phyloP scores from a whole-genome alignment of 2,113 vertebrate genomes.

The Brachyhypopomus occidentalis region DNA sequence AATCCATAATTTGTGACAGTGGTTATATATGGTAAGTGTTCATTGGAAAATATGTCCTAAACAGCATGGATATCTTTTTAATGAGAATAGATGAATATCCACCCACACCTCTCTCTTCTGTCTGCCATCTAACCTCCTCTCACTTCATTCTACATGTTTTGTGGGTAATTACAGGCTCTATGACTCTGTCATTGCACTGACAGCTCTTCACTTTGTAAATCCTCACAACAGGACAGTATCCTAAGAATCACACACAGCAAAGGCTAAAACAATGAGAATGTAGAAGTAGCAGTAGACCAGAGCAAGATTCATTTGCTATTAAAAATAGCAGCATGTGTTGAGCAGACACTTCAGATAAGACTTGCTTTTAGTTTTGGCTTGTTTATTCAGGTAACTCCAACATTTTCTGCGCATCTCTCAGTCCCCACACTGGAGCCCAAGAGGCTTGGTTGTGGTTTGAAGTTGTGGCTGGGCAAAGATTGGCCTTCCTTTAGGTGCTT shows the following conservation, averaged over 20 bases:
- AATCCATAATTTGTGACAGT: no score
- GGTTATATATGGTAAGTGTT: no score
- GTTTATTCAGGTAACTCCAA: slow-evolving; percentile 41
- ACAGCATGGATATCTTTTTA: background rate
- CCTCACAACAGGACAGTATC: background rate
- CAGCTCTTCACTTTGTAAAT: slow-evolving; percentile 5
- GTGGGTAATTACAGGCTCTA: slow-evolving; percentile 16
- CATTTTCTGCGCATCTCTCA: slow-evolving; percentile 36
- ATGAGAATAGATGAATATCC: background rate
- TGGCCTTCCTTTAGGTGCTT: slow-evolving; percentile 70
- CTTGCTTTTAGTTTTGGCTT: slow-evolving; percentile 11
- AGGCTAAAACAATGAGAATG: background rate
- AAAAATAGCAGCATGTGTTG: background rate
- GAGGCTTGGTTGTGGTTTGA: slow-evolving; percentile 5
- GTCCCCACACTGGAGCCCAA: slow-evolving; percentile 35
- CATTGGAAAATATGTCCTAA: no score
- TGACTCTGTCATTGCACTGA: background rate
- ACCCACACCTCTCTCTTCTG: slow-evolving; percentile 35
- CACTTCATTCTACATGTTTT: background rate
- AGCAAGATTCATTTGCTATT: background rate
- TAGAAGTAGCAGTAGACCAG: background rate
- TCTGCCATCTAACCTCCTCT: slow-evolving; percentile 21
- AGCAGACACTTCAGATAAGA: background rate
- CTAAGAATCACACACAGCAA: background rate
- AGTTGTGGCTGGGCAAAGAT: slow-evolving; percentile 58